These are phyloP conservation scores for Eira barbara DNA, from an alignment of 2,113 vertebrate genomes.

Conservation along the genomic window DNA sequence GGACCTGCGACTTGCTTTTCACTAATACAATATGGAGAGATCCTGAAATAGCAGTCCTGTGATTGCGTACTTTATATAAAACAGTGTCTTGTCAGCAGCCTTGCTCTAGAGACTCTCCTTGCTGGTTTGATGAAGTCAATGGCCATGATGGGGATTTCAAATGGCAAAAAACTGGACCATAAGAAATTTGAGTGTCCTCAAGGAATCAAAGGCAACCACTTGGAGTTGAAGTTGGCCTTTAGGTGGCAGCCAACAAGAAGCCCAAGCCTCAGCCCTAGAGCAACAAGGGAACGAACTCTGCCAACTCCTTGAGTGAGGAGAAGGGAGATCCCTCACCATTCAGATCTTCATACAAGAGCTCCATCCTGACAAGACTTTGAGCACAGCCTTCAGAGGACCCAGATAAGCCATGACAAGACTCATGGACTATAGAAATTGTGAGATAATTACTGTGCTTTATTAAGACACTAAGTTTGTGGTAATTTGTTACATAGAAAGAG, in stretches of 20 bases:
- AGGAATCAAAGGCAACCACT: neutral
- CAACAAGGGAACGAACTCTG: neutral
- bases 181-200: neutral
- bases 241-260: neutral
- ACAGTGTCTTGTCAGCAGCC: neutral
- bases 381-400: neutral
- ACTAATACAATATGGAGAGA: neutral
- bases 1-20: neutral
- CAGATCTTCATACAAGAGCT: neutral
- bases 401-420: neutral
- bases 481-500: neutral
- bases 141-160: neutral
- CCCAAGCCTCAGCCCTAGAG: neutral
- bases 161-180: neutral
- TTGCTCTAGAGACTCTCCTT: neutral
- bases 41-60: neutral
- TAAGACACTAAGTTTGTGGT: neutral
- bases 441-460: neutral
- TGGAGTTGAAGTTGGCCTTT: neutral
- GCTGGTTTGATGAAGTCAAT: neutral
- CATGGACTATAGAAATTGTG: neutral
- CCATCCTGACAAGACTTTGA: neutral
- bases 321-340: neutral
- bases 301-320: neutral
- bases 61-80: neutral